These are phyloP conservation scores for Lampris megalopsis DNA, from an alignment of 2,113 vertebrate species.

Conservation along the genomic window DNA sequence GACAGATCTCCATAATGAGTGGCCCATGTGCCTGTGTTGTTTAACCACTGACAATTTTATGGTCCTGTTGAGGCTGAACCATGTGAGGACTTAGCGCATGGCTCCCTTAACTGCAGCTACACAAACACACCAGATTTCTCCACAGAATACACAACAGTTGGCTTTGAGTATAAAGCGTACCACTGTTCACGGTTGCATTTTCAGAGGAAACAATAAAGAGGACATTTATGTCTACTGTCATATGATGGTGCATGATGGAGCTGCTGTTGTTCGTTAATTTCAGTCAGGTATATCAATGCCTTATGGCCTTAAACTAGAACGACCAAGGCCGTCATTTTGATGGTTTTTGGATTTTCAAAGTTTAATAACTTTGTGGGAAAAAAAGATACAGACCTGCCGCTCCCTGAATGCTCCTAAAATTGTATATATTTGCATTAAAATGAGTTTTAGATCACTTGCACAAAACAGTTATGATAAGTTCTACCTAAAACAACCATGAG, in stretches of 20 bases:
- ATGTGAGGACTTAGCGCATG: conserved; percentile 41
- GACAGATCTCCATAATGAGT: conserved; percentile 26
- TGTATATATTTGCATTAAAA: no score
- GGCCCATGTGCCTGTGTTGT: conserved; percentile 35
- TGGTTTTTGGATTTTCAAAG: no score
- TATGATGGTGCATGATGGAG: neutral
- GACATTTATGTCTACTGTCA: neutral
- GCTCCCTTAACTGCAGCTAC: conserved; percentile 9
- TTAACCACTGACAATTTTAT: conserved; percentile 51
- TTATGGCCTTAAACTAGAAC: no score
- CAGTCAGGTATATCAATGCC: conserved; percentile 13
- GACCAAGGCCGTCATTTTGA: no score
- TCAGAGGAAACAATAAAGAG: neutral
- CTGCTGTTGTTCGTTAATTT: neutral
- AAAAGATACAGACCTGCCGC: no score
- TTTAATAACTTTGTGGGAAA: no score
- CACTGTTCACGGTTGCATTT: conserved; percentile 11
- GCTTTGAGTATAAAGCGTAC: neutral
- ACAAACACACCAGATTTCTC: neutral
- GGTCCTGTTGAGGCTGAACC: conserved; percentile 17
- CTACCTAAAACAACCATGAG: no score
- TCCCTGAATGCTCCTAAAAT: no score
- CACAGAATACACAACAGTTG: neutral
- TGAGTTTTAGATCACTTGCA: no score
- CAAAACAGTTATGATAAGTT: no score